Conservation (phyloP, 2,888 invertebrate genomes). For the Nemotelus pantherinus region DNA sequence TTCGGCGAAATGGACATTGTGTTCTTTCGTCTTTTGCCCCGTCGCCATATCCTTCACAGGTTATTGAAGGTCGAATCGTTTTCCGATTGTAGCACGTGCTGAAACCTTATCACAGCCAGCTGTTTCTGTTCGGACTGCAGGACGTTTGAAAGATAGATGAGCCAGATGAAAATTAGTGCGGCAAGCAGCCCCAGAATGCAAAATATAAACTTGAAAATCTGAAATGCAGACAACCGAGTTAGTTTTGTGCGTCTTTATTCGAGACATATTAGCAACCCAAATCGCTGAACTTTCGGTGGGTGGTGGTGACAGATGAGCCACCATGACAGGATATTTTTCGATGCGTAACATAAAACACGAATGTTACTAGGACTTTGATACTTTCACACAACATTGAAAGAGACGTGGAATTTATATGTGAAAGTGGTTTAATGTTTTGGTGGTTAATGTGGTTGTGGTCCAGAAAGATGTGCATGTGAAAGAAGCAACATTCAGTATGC, state of each 20-base stretch:
- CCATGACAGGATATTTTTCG: too few relatives aligned
- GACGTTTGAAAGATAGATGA: background rate
- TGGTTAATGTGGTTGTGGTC: too few relatives aligned
- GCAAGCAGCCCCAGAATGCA: background rate
- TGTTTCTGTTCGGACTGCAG: background rate
- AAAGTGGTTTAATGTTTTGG: too few relatives aligned
- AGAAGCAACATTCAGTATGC: too few relatives aligned
- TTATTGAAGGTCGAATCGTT: constrained; percentile 1
- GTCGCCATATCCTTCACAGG: background rate
- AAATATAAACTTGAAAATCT: background rate
- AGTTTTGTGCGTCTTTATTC: background rate
- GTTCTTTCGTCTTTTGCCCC: background rate
- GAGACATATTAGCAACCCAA: background rate
- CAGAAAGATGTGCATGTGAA: too few relatives aligned
- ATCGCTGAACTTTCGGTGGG: background rate
- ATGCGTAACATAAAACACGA: too few relatives aligned
- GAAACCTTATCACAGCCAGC: constrained; percentile 1
- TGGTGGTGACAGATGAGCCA: too few relatives aligned
- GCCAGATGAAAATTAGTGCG: background rate
- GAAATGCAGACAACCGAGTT: background rate
- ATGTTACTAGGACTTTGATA: too few relatives aligned
- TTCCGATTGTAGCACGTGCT: background rate
- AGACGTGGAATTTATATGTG: too few relatives aligned
- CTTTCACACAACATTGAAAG: too few relatives aligned
- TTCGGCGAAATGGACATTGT: background rate